Evolutionary conservation across 2,113 vertebrate species (phyloP), one percentile per base, ranked within the genome.

Genomic region (Hippopotamus amphibius): DNA sequence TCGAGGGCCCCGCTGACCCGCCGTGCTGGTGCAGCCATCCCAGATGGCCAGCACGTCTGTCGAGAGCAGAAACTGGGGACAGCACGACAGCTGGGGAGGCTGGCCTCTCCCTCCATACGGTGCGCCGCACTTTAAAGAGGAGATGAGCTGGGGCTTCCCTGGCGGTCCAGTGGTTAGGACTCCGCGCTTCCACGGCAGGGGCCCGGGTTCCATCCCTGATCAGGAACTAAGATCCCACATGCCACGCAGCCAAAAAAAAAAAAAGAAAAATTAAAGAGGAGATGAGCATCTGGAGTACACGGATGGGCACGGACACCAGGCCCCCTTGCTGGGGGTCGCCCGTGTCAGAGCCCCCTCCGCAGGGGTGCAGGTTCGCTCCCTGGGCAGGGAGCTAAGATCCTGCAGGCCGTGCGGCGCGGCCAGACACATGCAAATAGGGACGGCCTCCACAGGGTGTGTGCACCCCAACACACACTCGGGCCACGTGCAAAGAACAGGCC

Each of bases 361-460:
- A 50, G 26, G 28, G 13, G 46, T 2, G 33, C 2, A 5, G 74
- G 74, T 50, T 12, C 16, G 16, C 50, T 12, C 16, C 72, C 74
- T 33, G 74, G 46, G 17, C 19, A 9, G 30, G 48, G 48, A 77
- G 12, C 74, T 7, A 33, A 48, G 74, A 7, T 21, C 28, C 74
- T 53, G 74, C 17, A 10, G 19, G 74, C 48, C 48, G 19, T 5
- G 0, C 17, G 3, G 74, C 0, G 3, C 11, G 30, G 12, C 30
- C 74, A 21, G 6, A 21, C 19, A 21, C 6, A 33, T 30, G 12
- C 2, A 11, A 12, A 21, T 46, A 77, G 30, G 57, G 48, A 9
- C 0, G 46, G 19, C 15, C 37, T 41, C 53, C 7, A 1, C 0
- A 15, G 50, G 24, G 0, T 43, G 26, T 2, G 33, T 15, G 16